These are phyloP conservation scores for Neodon shergylaensis DNA, from an alignment of 2,113 vertebrate genomes.

Conservation along the genomic window DNA sequence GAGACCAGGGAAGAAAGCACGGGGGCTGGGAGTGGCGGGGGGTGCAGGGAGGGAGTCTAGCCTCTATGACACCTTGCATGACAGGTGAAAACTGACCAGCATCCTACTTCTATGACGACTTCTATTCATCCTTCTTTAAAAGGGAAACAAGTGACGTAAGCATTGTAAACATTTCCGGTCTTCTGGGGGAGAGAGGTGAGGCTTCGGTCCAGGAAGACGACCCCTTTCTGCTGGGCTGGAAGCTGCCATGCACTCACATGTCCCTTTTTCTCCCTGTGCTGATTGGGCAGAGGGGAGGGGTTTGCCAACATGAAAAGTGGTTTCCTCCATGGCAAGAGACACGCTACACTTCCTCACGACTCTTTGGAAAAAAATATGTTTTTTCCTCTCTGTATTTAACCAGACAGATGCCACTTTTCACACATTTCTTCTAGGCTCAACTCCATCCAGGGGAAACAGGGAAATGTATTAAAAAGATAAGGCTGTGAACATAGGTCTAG, in stretches of 20 bases:
- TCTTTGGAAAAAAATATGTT: slow-evolving; percentile 84
- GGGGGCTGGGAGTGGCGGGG: rapidly evolving
- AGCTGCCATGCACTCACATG: slow-evolving; percentile 9
- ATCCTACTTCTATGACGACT: not conserved
- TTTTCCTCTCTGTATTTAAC: slow-evolving; percentile 84
- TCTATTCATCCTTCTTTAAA: slow-evolving; percentile 7
- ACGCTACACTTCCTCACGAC: slow-evolving; percentile 82
- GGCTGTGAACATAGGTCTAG: slow-evolving; percentile 85
- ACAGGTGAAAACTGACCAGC: not conserved
- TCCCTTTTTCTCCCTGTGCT: slow-evolving; percentile 77
- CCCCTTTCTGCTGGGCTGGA: slow-evolving; percentile 17
- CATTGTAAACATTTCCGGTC: not conserved
- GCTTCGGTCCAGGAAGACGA: not conserved
- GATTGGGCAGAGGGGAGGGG: slow-evolving; percentile 81
- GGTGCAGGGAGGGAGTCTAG: not conserved
- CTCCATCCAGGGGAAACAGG: slow-evolving; percentile 87
- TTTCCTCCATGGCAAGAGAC: slow-evolving; percentile 83
- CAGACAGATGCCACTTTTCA: slow-evolving; percentile 83
- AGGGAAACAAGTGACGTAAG: not conserved
- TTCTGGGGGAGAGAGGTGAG: not conserved
- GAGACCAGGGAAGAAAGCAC: not conserved
- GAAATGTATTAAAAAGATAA: slow-evolving; percentile 89
- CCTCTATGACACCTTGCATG: rapidly evolving
- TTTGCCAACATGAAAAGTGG: slow-evolving; percentile 84
- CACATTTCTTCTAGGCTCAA: slow-evolving; percentile 80